A percentile compares a stretch with the other conserved stretches of the same genome.
Conservation (phyloP, 2,797 vertebrate species). For the Arctocebus calabarensis region DNA sequence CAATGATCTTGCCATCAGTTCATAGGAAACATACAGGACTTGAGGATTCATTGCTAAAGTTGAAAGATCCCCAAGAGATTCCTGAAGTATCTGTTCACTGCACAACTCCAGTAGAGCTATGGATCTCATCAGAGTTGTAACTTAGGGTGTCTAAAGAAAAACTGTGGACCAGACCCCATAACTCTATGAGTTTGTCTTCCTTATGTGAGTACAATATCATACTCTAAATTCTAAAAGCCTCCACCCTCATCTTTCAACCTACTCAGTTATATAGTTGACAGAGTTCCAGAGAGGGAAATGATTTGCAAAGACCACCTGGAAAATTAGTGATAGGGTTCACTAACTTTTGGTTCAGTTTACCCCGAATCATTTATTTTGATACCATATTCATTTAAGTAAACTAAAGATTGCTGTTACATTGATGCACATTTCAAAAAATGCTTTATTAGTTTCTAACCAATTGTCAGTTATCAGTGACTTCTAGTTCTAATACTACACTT, state of each 20-base stretch:
- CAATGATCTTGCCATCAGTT: not conserved
- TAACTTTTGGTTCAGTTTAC: too few species aligned
- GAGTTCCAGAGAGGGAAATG: conserved; percentile 32
- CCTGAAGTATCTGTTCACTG: not conserved
- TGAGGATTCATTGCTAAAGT: not conserved
- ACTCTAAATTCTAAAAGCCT: not conserved
- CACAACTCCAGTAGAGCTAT: not conserved
- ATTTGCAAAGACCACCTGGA: not conserved
- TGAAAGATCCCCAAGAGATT: not conserved
- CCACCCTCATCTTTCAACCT: not conserved
- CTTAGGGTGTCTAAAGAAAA: not conserved
- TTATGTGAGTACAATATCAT: not conserved
- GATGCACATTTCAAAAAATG: not conserved
- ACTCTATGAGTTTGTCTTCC: conserved; percentile 9
- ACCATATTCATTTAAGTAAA: not conserved
- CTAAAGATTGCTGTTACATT: not conserved
- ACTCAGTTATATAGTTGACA: not conserved
- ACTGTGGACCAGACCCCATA: not conserved
- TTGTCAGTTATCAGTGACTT: not conserved
- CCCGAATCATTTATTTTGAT: conserved; percentile 3
- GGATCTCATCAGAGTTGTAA: not conserved
- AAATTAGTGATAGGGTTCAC: not conserved
- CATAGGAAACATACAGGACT: not conserved
- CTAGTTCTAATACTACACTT: not conserved
- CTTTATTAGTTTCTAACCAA: conserved; percentile 24